Evolutionary conservation across 2,888 invertebrate genomes (phyloP), one percentile per base, ranked within the genome.

Genomic region (Periphyllus acericola): DNA sequence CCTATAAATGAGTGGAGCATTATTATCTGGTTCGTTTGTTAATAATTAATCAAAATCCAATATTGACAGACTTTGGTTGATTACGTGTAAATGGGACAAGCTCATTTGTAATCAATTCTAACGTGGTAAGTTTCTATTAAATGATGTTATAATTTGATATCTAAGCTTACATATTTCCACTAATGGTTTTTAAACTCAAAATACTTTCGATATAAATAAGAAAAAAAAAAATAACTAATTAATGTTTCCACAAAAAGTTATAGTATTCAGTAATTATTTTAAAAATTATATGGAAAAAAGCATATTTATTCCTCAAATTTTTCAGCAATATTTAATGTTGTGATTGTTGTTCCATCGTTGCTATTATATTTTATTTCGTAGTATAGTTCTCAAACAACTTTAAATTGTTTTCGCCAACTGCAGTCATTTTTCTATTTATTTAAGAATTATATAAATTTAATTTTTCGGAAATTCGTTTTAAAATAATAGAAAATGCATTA

Each of bases 1-100:
- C 34, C 9, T 36, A n/a, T n/a, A 55, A 55, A 55, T 19, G 32
- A 9, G 34, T 34, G 40, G 29, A 80, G 36, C 68, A 71, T 81
- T 82, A 82, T 82, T 78, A 84, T 34, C 46, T n/a, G 52, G 86
- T 40, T 80, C 32, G 72, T 72, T 71, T 40, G 40, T 79, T 36
- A 17, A 86, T 83, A 86, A 79, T 86, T 86, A 86, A 80, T 86
- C 86, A 86, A 80, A 86, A 72, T 55, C 19, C 72, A 29, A 79
- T 86, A 80, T 79, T 55, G 68, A 85, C 84, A 85, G 84, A 52
- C 46, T 52, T 85, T 68, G 78, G 84, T 68, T 46, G 78, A 78
- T 85, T 85, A 68, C 76, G n/a, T 52, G 76, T 76, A 40, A 84
- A 25, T 19, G 5, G 34, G 46, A 32, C 1, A 46, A 46, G 78